Conservation (phyloP, 2,113 vertebrate species). For the Ahaetulla prasina region DNA sequence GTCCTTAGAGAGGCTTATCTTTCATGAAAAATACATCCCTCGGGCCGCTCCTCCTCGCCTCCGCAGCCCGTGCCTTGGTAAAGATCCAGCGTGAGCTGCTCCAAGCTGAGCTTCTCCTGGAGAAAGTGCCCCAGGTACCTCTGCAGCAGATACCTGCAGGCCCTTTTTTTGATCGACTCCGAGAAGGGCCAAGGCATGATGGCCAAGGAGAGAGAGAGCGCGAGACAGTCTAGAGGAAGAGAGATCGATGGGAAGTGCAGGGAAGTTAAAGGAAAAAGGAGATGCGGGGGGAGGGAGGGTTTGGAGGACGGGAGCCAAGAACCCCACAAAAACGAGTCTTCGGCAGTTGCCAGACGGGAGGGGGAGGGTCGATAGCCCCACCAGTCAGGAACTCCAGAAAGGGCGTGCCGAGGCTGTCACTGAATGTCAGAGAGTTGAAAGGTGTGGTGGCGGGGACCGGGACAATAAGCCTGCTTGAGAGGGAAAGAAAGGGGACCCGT, state of each 20-base stretch:
- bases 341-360: neutral
- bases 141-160: slow-evolving; percentile 94
- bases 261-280: too few relatives aligned
- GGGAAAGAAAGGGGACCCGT: neutral
- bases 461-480: neutral
- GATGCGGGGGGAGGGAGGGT: neutral
- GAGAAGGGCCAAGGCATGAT: slow-evolving; percentile 97
- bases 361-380: neutral
- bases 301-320: neutral
- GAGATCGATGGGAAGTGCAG: too few relatives aligned
- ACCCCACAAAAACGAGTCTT: neutral
- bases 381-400: neutral
- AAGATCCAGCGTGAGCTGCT: slow-evolving; percentile 94
- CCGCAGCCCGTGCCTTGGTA: slow-evolving; percentile 93
- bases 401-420: neutral
- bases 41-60: neutral
- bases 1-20: neutral
- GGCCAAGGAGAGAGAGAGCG: neutral
- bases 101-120: slow-evolving; percentile 95
- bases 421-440: neutral
- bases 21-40: neutral
- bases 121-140: slow-evolving; percentile 94
- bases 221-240: neutral
- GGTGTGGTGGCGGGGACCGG: too few relatives aligned
- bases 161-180: slow-evolving; percentile 97